Conservation (phyloP, 2,888 invertebrate species). For the Coecobrya sp. region DNA sequence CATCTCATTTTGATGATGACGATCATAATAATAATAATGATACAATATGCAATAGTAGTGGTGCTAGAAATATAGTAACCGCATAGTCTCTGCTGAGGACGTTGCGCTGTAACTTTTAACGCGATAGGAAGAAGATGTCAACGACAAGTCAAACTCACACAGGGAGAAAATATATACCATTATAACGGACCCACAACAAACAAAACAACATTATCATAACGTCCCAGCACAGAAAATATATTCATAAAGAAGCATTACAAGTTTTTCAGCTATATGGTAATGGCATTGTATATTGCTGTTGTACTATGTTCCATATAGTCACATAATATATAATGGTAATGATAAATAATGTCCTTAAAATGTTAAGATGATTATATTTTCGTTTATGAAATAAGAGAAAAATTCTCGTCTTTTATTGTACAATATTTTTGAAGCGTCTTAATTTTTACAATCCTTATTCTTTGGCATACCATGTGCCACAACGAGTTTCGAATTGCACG, state of each 20-base stretch:
- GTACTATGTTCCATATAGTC: background rate
- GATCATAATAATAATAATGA: constrained; percentile 20
- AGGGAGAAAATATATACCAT: constrained; percentile 53
- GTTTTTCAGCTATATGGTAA: background rate
- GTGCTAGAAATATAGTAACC: background rate
- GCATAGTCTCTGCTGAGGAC: background rate
- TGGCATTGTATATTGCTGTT: background rate
- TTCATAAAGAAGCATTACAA: background rate
- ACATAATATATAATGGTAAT: constrained; percentile 33
- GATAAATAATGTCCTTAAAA: constrained; percentile 46
- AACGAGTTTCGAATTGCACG: constrained; percentile 40
- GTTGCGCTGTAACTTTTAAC: background rate
- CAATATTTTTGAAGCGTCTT: background rate
- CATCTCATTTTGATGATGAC: constrained; percentile 12
- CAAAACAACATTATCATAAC: constrained; percentile 24
- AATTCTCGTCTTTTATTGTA: background rate
- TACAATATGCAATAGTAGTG: constrained; percentile 19
- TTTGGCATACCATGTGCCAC: background rate
- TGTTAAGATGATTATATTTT: constrained; percentile 68
- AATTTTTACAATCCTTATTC: background rate
- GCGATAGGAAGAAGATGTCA: constrained; percentile 63
- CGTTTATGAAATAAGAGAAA: constrained; percentile 1
- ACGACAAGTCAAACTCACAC: constrained; percentile 75
- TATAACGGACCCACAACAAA: constrained; percentile 56
- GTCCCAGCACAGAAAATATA: constrained; percentile 30